Percentiles rank a stretch among this genome's conserved stretches.
These are phyloP conservation scores for Teinopalpus imperialis DNA, from an alignment of 2,888 invertebrate species.

Conservation along the genomic window DNA sequence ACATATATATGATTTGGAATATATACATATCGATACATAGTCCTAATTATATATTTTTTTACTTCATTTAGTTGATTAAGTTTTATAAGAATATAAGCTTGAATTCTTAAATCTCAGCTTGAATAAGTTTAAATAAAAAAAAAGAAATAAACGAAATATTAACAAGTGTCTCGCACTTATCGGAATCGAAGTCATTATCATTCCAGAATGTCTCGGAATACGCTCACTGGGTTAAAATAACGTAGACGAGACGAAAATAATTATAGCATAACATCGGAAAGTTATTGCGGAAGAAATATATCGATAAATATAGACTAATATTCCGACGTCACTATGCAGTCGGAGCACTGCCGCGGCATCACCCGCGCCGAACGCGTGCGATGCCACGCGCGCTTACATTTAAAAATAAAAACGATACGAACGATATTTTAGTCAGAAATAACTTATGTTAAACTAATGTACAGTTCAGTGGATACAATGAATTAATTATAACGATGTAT, in stretches of 20 bases:
- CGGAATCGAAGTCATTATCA: neutral
- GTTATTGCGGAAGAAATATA: conserved; percentile 25
- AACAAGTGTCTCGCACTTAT: neutral
- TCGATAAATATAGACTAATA: conserved; percentile 20
- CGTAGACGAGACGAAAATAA: conserved; percentile 11
- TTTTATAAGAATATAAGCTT: no score
- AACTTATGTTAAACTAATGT: neutral
- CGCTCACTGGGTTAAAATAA: conserved; percentile 18
- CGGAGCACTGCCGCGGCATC: conserved; percentile 13
- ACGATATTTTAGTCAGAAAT: conserved; percentile 30
- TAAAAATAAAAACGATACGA: conserved; percentile 46
- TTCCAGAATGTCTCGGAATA: conserved; percentile 16
- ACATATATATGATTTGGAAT: no score
- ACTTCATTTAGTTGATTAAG: no score
- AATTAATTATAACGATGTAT: neutral
- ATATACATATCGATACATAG: no score
- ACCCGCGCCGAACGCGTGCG: conserved; percentile 39
- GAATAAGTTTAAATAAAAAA: no score
- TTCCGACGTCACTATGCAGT: conserved; percentile 14
- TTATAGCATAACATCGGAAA: conserved; percentile 10
- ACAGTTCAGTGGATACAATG: neutral
- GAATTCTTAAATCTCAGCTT: no score
- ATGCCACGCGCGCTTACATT: conserved; percentile 49
- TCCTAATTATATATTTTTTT: no score
- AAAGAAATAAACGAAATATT: no score